Evolutionary conservation across 1,140 invertebrate genomes (phyloP).

Genomic region (Calliopsis andreniformis): DNA sequence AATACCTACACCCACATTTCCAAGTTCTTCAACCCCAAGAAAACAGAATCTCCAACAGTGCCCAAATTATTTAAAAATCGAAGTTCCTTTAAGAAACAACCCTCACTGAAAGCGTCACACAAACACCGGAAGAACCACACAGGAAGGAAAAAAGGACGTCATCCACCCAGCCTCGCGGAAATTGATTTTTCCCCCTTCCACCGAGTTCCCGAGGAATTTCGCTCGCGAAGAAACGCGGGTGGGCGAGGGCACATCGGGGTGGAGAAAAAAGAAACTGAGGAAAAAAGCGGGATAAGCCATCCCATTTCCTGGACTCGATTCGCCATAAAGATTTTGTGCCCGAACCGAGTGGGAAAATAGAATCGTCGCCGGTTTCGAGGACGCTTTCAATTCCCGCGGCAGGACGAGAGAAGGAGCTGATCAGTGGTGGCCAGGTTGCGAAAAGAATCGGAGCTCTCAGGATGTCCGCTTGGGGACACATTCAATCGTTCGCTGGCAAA

Average conservation of each 20-base stretch:
- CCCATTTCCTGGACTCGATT: slow-evolving; percentile 59
- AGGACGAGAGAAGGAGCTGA: background rate
- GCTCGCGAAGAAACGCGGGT: background rate
- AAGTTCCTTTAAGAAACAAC: too few species aligned
- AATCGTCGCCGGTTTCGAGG: slow-evolving; percentile 59
- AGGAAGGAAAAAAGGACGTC: too few species aligned
- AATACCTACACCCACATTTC: too few species aligned
- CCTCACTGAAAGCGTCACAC: too few species aligned
- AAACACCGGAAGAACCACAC: too few species aligned
- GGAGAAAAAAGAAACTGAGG: background rate
- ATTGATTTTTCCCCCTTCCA: slow-evolving; percentile 7
- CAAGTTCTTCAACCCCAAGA: too few species aligned
- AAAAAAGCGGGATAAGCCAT: slow-evolving; percentile 24
- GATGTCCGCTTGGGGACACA: slow-evolving; percentile 67
- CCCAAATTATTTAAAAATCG: too few species aligned
- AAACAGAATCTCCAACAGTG: too few species aligned
- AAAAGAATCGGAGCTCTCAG: slow-evolving; percentile 40
- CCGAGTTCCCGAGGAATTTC: background rate
- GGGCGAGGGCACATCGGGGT: background rate
- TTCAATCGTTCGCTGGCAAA: slow-evolving; percentile 67
- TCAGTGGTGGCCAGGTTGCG: slow-evolving; percentile 2
- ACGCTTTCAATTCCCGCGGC: slow-evolving; percentile 65
- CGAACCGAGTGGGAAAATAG: slow-evolving; percentile 57
- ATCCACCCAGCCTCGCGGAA: too few species aligned
- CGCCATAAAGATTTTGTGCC: slow-evolving; percentile 64